A percentile compares a stretch with the other conserved stretches of the same genome.
These are phyloP conservation scores for Thymelicus sylvestris DNA, from an alignment of 2,888 invertebrate genomes.

Conservation along the genomic window DNA sequence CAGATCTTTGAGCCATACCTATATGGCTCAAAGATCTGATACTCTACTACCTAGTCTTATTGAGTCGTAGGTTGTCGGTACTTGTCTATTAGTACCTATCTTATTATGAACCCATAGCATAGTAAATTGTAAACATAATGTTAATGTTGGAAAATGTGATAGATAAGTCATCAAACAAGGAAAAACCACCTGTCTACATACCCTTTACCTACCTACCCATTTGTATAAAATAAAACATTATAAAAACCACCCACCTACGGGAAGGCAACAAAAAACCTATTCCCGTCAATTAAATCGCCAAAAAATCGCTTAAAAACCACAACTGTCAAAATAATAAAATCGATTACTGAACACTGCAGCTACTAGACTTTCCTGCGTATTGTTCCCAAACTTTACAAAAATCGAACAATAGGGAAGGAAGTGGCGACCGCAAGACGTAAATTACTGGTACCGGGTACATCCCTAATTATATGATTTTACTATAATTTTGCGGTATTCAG, in stretches of 20 bases:
- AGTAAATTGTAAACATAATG: too few species aligned
- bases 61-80: too few species aligned
- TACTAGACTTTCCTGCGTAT: constrained; percentile 60
- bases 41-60: too few species aligned
- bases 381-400: constrained; percentile 52
- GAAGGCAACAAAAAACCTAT: constrained; percentile 55
- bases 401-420: constrained; percentile 79
- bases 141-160: too few species aligned
- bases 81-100: too few species aligned
- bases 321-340: constrained; percentile 79
- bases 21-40: too few species aligned
- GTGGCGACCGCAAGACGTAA: constrained; percentile 75
- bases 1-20: too few species aligned
- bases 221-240: not conserved
- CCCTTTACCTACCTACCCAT: not conserved
- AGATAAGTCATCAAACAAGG: not conserved
- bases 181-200: constrained; percentile 18
- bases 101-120: too few species aligned
- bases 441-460: constrained; percentile 61
- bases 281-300: constrained; percentile 52
- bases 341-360: constrained; percentile 62
- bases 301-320: constrained; percentile 70
- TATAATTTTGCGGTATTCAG: constrained; percentile 76
- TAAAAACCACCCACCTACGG: constrained; percentile 40
- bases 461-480: constrained; percentile 79